Evolutionary conservation across 2,888 invertebrate species (phyloP).

Genomic region (Machimus atricapillus): DNA sequence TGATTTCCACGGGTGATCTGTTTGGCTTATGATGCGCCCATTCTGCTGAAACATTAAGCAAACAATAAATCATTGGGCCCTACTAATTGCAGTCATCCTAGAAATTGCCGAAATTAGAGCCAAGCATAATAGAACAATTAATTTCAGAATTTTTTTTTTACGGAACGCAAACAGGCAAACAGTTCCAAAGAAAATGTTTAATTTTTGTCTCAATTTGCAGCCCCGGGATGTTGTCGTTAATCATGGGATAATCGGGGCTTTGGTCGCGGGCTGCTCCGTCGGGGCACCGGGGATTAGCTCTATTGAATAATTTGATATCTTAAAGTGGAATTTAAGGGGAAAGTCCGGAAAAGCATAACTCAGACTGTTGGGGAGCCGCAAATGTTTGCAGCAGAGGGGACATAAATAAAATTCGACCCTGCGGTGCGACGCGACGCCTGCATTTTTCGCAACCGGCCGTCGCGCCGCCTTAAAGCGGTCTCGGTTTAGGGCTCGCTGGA

Average conservation of each 20-base stretch:
- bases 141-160: conserved; percentile 21
- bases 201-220: not conserved
- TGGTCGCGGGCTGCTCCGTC: not conserved
- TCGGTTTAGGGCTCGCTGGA: not conserved
- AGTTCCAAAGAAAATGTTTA: conserved; percentile 14
- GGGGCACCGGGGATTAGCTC: not conserved
- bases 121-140: conserved; percentile 21
- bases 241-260: not conserved
- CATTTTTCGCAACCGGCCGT: not conserved
- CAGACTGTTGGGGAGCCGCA: not conserved
- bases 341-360: not conserved
- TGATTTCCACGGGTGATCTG: not conserved
- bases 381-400: not conserved
- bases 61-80: not conserved
- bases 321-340: not conserved
- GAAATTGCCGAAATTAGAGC: conserved; percentile 17
- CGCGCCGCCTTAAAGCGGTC: not conserved
- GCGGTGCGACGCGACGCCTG: not conserved
- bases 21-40: conserved; percentile 10
- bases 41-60: conserved; percentile 13
- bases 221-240: not conserved
- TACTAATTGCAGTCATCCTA: conserved; percentile 7
- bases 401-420: not conserved
- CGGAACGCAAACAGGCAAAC: not conserved
- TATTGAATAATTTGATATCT: not conserved